A percentile compares a stretch with the other conserved stretches of the same genome.
These are phyloP conservation scores for Sinocyclocheilus grahami DNA, from an alignment of 2,113 vertebrate genomes.

Conservation along the genomic window DNA sequence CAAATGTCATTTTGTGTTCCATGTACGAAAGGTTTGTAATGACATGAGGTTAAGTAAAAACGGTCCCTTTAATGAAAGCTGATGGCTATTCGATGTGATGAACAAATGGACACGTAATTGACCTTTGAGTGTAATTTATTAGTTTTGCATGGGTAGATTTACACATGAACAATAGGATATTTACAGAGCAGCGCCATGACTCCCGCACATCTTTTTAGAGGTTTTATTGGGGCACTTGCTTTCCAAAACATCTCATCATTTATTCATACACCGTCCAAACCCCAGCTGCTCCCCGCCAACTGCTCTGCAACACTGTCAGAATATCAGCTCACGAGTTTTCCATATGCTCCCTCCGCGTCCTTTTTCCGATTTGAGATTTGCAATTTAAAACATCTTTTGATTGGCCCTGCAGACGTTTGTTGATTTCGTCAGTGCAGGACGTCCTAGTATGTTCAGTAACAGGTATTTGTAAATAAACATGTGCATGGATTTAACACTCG, in stretches of 20 bases:
- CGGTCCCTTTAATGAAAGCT: background rate
- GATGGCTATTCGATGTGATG: background rate
- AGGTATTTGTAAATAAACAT: background rate
- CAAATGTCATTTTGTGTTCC: background rate
- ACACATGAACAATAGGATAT: constrained; percentile 20
- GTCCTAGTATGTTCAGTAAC: constrained; percentile 3
- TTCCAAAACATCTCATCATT: constrained; percentile 69
- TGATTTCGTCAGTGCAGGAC: constrained; percentile 9
- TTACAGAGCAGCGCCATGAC: constrained; percentile 25
- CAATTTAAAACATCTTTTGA: constrained; percentile 45
- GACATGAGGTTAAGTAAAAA: background rate
- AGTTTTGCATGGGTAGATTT: background rate
- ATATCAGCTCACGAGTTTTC: constrained; percentile 52
- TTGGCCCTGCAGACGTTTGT: constrained; percentile 20
- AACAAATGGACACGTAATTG: background rate
- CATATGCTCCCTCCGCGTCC: background rate
- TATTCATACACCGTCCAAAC: constrained; percentile 70
- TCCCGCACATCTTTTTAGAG: background rate
- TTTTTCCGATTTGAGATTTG: constrained; percentile 35
- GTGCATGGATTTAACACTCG: too few species aligned
- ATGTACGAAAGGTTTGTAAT: background rate
- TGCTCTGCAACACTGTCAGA: constrained; percentile 65
- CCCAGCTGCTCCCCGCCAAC: constrained; percentile 63
- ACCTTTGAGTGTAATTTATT: background rate
- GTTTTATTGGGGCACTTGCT: constrained; percentile 55